Evolutionary conservation across 1,140 invertebrate species (phyloP).

Genomic region (Alviniconcha marisindica): DNA sequence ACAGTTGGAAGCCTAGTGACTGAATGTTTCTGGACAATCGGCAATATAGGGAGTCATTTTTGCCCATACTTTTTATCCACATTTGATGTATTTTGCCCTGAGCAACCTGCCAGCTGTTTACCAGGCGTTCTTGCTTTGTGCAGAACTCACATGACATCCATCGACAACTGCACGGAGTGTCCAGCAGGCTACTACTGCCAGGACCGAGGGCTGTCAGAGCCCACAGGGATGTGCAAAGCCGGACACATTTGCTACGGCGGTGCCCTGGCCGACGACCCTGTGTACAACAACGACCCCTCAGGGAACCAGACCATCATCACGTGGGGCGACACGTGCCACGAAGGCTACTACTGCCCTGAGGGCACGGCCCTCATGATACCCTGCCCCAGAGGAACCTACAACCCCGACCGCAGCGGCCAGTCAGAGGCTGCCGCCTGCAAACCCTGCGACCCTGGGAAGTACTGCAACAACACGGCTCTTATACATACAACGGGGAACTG

Average conservation of each 20-base stretch:
- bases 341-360: conserved; percentile 53
- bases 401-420: conserved; percentile 60
- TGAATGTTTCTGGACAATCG: no score
- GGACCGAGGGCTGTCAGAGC: conserved; percentile 61
- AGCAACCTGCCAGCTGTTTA: no score
- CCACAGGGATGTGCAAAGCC: conserved; percentile 66
- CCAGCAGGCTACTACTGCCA: conserved; percentile 69
- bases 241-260: conserved; percentile 72
- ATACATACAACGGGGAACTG: conserved; percentile 64
- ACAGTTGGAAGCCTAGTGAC: no score
- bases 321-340: conserved; percentile 70
- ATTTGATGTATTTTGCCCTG: no score
- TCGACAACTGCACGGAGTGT: conserved; percentile 67
- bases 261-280: conserved; percentile 66
- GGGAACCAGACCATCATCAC: conserved; percentile 67
- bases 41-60: no score
- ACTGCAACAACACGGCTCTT: conserved; percentile 68
- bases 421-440: conserved; percentile 58
- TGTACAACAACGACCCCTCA: conserved; percentile 69
- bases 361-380: conserved; percentile 63
- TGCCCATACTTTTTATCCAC: no score
- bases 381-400: conserved; percentile 71
- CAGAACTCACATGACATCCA: conserved; percentile 63
- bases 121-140: no score
- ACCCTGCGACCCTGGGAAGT: conserved; percentile 70